Evolutionary conservation across 2,797 vertebrate genomes (phyloP), one percentile per base, ranked within the genome.

Genomic region (Dryobates pubescens): DNA sequence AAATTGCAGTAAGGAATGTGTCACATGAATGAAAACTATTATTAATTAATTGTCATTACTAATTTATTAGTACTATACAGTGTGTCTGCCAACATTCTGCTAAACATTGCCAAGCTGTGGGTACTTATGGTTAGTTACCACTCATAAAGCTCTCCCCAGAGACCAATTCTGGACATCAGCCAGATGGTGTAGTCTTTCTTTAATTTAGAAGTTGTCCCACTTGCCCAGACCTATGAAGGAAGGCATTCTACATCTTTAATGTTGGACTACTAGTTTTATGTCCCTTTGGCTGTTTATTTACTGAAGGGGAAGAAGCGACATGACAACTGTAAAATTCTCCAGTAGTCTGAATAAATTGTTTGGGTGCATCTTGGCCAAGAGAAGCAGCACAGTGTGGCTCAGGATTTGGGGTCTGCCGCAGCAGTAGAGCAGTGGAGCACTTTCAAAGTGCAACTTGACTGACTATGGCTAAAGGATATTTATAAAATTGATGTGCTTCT

Each of bases 31-130:
- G 41, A 19, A 41, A 89, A 93, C 67, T 86, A 91, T 94, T 87
- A 93, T 82, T 93, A 94, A 94, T 93, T 82, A 95, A 94, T 93
- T 72, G 76, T 86, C 86, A 96, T 95, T 88, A 96, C 56, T 95
- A 88, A 95, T 96, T 95, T 93, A 94, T 94, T 71, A 89, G 77
- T 82, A 76, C 69, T 89, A 19, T 91, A 63, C 36, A 68, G 85
- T 7, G 1, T 32, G 68, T 74, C 82, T 96, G 94, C 90, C 95
- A 94, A 86, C 82, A 79, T 94, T 94, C 77, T 93, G 87, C 85
- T 92, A 88, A 93, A 86, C 64, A 22, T 36, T 91, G 74, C 80
- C 89, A 92, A 80, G 74, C 61, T 92, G 77, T 71, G 87, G 89
- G 87, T 82, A 94, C 85, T 95, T 82, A 71, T 27, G 74, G 90